These are phyloP conservation scores for Urocolius indicus DNA, from an alignment of 2,113 vertebrate genomes.

Conservation along the genomic window DNA sequence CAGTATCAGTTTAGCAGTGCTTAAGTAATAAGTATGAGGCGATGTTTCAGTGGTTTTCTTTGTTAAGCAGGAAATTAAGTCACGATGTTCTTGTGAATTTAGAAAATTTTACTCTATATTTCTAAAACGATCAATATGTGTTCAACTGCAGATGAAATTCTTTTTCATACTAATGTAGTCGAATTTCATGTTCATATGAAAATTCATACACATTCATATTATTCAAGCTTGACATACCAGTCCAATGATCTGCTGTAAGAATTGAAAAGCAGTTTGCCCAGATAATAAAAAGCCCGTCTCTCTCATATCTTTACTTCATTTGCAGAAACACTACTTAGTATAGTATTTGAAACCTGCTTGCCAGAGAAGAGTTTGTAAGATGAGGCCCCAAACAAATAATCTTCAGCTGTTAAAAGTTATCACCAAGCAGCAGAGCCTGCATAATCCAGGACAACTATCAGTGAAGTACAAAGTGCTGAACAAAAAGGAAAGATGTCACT, in stretches of 20 bases:
- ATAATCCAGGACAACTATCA: neutral
- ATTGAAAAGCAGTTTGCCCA: neutral
- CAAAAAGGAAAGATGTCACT: neutral
- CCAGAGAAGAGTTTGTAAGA: neutral
- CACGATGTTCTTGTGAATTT: constrained; percentile 28
- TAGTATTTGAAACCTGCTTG: neutral
- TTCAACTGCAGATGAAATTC: constrained; percentile 28
- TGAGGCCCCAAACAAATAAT: neutral
- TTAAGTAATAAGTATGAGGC: neutral
- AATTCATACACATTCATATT: constrained; percentile 30
- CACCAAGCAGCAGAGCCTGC: neutral
- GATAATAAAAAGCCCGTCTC: neutral
- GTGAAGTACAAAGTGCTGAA: neutral
- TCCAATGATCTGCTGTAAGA: constrained; percentile 29
- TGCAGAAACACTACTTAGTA: neutral
- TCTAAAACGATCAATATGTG: neutral
- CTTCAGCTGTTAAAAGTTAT: neutral
- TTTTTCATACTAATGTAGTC: constrained; percentile 28
- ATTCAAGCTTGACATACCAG: neutral
- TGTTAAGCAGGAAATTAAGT: constrained; percentile 25
- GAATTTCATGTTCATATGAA: constrained; percentile 47
- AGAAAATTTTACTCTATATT: neutral
- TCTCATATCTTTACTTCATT: neutral
- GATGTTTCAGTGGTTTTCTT: constrained; percentile 18
- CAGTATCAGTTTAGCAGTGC: neutral